Evolutionary conservation across 2,113 vertebrate genomes (phyloP), one percentile per base, ranked within the genome.

Genomic region (Engystomops pustulosus): DNA sequence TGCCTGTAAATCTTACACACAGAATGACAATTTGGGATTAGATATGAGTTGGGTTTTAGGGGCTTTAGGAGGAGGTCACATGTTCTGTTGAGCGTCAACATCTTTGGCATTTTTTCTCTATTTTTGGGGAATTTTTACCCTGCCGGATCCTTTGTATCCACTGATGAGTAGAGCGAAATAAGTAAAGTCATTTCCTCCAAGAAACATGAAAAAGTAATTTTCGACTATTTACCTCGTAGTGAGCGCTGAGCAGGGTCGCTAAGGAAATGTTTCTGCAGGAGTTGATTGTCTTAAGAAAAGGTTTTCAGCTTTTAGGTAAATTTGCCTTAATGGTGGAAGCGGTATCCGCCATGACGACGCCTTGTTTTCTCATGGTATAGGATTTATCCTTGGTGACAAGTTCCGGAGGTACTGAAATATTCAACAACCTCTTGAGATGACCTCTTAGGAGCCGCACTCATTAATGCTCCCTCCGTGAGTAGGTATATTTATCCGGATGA

Each of bases 401-500:
- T 67, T 67, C 41, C 30, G 41, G 67, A 65, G 23, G 53, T 79
- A 45, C 44, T 79, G 58, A 65, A 32, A 67, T 78, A 58, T 78
- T 78, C 49, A 58, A 78, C 3, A 34, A n/a, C 49, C 75, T 78
- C 51, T 78, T 58, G 36, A 78, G 51, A 34, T 80, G 27, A 47
- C 25, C 30, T 80, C 44, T 45, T 34, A 78, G 53, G 27, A 60
- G 53, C 25, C 44, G 47, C 67, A 67, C 47, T 49, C 78, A 80
- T 80, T 62, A 67, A 47, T 47, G 44, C 27, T 80, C 38, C 27
- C 25, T 30, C 15, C 58, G 44, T 47, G 67, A 80, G 38, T 67
- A 32, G 23, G 0, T n/a, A 45, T 44, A 80, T 67, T 80, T 47
- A 65, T 47, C 58, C 51, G 20, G 41, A 7, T 80, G 25, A 45